Evolutionary conservation across 2,113 vertebrate genomes (phyloP).

Genomic region (Nibea albiflora): DNA sequence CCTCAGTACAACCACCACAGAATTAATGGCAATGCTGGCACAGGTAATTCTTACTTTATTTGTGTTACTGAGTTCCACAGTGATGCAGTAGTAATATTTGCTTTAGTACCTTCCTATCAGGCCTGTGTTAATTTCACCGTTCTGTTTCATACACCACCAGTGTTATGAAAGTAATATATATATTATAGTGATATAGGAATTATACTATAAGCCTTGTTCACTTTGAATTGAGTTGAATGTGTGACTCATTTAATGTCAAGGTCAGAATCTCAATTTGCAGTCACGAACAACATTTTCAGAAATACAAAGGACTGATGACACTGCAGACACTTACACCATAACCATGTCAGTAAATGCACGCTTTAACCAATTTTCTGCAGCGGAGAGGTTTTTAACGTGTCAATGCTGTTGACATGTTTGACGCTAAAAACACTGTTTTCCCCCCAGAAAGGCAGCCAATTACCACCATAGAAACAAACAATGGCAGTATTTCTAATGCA

Average conservation of each 20-base stretch:
- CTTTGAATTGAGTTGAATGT: not conserved
- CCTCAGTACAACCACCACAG: not conserved
- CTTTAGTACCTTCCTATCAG: not conserved
- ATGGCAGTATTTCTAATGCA: not conserved
- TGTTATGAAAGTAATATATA: no score
- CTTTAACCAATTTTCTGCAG: not conserved
- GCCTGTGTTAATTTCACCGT: not conserved
- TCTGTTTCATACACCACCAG: not conserved
- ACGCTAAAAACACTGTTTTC: slow-evolving; percentile 22
- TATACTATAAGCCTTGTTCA: not conserved
- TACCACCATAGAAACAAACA: not conserved
- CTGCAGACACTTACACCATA: not conserved
- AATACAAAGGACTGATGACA: not conserved
- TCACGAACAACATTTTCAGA: not conserved
- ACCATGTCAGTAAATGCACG: not conserved
- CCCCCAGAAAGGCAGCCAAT: not conserved
- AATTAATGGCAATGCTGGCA: not conserved
- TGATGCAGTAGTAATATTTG: not conserved
- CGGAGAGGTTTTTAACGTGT: not conserved
- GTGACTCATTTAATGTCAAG: not conserved
- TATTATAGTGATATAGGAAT: not conserved
- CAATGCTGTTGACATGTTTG: not conserved
- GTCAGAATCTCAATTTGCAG: not conserved
- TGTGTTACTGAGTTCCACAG: not conserved
- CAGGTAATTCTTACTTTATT: not conserved